phyloP scores from a whole-genome alignment of 2,113 vertebrate species.

The Grallaria varia region DNA sequence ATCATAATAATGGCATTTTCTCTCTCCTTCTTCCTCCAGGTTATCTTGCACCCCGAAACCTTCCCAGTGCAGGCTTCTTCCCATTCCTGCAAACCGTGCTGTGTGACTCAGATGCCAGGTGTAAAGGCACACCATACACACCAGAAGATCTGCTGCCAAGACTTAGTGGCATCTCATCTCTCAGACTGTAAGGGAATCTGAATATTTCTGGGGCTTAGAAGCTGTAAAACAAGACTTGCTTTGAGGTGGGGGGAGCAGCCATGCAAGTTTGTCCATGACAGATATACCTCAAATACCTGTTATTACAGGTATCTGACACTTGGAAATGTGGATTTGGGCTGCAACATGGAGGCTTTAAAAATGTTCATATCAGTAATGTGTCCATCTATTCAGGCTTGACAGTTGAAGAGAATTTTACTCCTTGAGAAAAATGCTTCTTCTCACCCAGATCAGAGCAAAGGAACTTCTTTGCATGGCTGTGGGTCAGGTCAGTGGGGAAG shows the following conservation, averaged over 20 bases:
- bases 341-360: background rate
- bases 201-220: background rate
- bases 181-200: slow-evolving; percentile 50
- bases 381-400: background rate
- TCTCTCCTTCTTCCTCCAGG: slow-evolving; percentile 71
- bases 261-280: background rate
- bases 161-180: slow-evolving; percentile 16
- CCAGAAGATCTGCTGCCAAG: slow-evolving; percentile 73
- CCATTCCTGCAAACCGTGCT: slow-evolving; percentile 92
- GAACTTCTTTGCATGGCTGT: background rate
- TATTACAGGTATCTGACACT: background rate
- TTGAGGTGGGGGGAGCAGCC: background rate
- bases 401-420: background rate
- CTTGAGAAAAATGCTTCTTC: background rate
- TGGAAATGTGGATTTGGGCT: background rate
- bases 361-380: background rate
- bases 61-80: slow-evolving; percentile 92
- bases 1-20: background rate
- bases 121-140: slow-evolving; percentile 77
- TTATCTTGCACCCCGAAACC: slow-evolving; percentile 89
- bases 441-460: background rate
- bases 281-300: background rate
- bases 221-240: background rate
- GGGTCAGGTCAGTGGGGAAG: background rate
- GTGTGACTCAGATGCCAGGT: slow-evolving; percentile 87